Conservation (phyloP, 2,888 invertebrate genomes). For the Apoda limacodes region DNA sequence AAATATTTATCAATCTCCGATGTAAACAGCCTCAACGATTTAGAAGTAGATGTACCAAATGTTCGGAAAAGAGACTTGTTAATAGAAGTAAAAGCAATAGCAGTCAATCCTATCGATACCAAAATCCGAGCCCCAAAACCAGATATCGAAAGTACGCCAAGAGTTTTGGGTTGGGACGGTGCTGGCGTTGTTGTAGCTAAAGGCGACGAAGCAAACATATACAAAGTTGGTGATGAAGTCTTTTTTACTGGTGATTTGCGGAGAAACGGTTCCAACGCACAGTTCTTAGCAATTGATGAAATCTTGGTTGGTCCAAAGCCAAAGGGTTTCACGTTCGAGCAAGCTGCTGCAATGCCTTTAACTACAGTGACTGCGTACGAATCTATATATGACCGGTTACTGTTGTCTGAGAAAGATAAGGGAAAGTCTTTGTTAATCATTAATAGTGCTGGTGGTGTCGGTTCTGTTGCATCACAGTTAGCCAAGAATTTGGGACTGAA, state of each 20-base stretch:
- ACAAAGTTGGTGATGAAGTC: constrained; percentile 50
- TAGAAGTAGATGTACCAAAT: constrained; percentile 41
- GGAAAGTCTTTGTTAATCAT: constrained; percentile 47
- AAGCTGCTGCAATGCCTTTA: constrained; percentile 57
- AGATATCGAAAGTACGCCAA: constrained; percentile 32
- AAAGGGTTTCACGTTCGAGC: constrained; percentile 42
- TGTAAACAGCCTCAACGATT: constrained; percentile 40
- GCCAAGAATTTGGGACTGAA: constrained; percentile 43
- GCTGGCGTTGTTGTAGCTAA: constrained; percentile 45
- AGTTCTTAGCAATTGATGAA: constrained; percentile 47
- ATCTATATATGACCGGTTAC: constrained; percentile 40
- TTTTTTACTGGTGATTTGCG: constrained; percentile 45
- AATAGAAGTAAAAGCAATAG: constrained; percentile 49
- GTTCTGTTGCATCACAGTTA: constrained; percentile 48
- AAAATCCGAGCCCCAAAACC: constrained; percentile 48
- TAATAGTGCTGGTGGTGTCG: constrained; percentile 57
- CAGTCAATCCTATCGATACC: constrained; percentile 54
- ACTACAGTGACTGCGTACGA: constrained; percentile 49
- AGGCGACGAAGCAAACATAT: constrained; percentile 32
- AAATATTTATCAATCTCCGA: constrained; percentile 53
- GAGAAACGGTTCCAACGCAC: constrained; percentile 47
- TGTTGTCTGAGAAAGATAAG: constrained; percentile 44
- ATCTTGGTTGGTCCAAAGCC: constrained; percentile 43
- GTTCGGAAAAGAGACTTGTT: constrained; percentile 38
- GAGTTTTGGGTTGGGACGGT: constrained; percentile 54